Conservation (phyloP, 2,797 vertebrate species). For the Syngnathus rostellatus region DNA sequence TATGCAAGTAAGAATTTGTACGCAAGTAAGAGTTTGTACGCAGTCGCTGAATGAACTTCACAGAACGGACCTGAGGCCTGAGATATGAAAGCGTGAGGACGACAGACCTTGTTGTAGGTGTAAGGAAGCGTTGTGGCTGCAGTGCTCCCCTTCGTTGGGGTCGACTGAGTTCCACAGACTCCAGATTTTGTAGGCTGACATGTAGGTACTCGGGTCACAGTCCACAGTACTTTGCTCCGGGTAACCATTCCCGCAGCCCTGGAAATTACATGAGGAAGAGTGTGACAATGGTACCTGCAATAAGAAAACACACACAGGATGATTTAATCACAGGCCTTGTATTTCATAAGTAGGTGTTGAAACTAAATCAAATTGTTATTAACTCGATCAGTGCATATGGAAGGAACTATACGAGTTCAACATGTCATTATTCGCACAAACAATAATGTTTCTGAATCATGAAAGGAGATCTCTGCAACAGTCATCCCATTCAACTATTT, state of each 20-base stretch:
- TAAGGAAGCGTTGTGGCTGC: slow-evolving; percentile 75
- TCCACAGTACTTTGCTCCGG: slow-evolving; percentile 93
- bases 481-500: neutral
- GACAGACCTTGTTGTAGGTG: slow-evolving; percentile 81
- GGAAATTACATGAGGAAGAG: slow-evolving; percentile 91
- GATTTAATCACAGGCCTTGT: slow-evolving; percentile 14
- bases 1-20: no score
- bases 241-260: slow-evolving; percentile 90
- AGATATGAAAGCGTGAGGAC: neutral
- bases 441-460: neutral
- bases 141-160: slow-evolving; percentile 78
- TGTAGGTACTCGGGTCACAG: slow-evolving; percentile 98
- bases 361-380: neutral
- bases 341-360: neutral
- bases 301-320: slow-evolving; percentile 6
- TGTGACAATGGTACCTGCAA: slow-evolving; percentile 88
- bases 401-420: neutral
- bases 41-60: neutral
- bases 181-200: slow-evolving; percentile 97
- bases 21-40: neutral
- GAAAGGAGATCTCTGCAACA: neutral
- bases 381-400: neutral
- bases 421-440: neutral
- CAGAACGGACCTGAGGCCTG: neutral
- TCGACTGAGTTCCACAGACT: slow-evolving; percentile 97